phyloP scores from a whole-genome alignment of 1,140 invertebrate species.

The Sminthurinus signatus region DNA sequence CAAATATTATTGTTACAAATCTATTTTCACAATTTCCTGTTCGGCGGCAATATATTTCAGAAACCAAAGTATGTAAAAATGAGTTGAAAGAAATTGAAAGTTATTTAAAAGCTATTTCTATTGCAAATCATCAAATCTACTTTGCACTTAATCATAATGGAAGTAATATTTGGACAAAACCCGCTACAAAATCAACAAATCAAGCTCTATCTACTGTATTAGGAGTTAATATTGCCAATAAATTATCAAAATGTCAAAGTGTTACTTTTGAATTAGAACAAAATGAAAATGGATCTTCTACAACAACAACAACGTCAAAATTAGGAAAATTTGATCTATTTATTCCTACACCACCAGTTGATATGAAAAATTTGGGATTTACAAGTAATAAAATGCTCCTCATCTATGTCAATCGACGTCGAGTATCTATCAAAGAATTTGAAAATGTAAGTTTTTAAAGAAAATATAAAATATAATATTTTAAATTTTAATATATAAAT shows the following conservation, averaged over 20 bases:
- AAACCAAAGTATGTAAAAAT: conserved; percentile 50
- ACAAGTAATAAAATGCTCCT: conserved; percentile 45
- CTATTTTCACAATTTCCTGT: conserved; percentile 60
- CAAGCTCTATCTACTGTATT: conserved; percentile 49
- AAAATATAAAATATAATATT: conserved; percentile 11
- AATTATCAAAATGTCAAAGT: conserved; percentile 46
- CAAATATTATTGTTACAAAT: conserved; percentile 51
- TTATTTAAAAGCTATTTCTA: conserved; percentile 52
- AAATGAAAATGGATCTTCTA: conserved; percentile 49
- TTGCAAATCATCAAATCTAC: conserved; percentile 50
- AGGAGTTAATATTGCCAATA: conserved; percentile 48
- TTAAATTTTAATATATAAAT: conserved; percentile 2
- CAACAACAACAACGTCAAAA: no score
- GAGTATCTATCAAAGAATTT: conserved; percentile 53
- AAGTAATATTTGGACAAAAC: conserved; percentile 54
- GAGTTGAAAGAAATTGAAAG: conserved; percentile 56
- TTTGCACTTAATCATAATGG: conserved; percentile 53
- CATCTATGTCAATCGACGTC: conserved; percentile 54
- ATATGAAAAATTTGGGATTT: conserved; percentile 43
- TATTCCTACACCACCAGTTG: conserved; percentile 33
- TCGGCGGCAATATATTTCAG: conserved; percentile 53
- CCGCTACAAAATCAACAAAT: conserved; percentile 44
- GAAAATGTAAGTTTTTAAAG: conserved; percentile 51
- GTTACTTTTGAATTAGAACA: conserved; percentile 46
- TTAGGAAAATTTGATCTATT: conserved; percentile 44